phyloP scores from a whole-genome alignment of 2,797 vertebrate species.

The Nannoperca obscura region DNA sequence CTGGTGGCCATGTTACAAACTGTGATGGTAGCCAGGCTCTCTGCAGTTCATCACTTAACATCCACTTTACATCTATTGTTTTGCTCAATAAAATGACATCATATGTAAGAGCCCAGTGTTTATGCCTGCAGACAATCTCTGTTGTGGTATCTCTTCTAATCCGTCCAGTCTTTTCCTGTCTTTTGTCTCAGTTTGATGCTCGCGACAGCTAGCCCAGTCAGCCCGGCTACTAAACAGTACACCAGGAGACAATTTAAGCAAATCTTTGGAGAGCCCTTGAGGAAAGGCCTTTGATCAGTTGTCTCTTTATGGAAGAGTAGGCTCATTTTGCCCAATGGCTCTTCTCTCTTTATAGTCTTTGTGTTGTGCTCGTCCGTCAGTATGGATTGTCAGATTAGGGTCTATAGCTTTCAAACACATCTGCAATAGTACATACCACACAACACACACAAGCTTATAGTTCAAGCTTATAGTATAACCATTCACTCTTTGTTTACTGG shows the following conservation, averaged over 20 bases:
- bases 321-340: constrained; percentile 59
- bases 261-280: constrained; percentile 58
- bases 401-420: constrained; percentile 22
- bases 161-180: constrained; percentile 14
- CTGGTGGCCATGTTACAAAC: constrained; percentile 10
- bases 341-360: constrained; percentile 44
- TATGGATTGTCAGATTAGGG: constrained; percentile 47
- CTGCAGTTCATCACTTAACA: constrained; percentile 10
- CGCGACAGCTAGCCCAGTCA: constrained; percentile 43
- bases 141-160: constrained; percentile 44
- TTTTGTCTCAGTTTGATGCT: constrained; percentile 44
- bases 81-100: constrained; percentile 28
- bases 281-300: constrained; percentile 60
- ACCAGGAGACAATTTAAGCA: constrained; percentile 59
- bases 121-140: constrained; percentile 46
- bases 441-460: background rate
- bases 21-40: background rate
- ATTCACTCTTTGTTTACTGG: constrained; percentile 1
- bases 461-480: background rate
- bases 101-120: constrained; percentile 34
- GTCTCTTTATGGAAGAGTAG: constrained; percentile 56
- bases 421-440: constrained; percentile 2
- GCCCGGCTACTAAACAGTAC: constrained; percentile 36
- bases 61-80: constrained; percentile 36
- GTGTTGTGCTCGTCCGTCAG: constrained; percentile 42